These are phyloP conservation scores for Andrena flavipes DNA, from an alignment of 2,888 invertebrate species.

Conservation along the genomic window DNA sequence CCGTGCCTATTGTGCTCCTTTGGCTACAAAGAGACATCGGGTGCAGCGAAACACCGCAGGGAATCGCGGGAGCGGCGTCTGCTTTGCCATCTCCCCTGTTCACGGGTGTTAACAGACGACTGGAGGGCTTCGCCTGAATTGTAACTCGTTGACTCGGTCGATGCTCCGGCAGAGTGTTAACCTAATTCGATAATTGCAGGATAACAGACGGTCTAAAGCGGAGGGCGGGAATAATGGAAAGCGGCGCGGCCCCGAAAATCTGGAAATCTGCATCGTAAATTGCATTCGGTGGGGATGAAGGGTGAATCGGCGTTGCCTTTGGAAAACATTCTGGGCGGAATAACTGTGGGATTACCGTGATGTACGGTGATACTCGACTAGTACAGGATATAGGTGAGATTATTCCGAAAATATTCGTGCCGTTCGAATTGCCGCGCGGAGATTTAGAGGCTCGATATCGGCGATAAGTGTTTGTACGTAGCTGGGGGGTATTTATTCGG, in stretches of 20 bases:
- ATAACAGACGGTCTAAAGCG: not conserved
- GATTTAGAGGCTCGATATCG: constrained; percentile 1
- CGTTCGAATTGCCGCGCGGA: not conserved
- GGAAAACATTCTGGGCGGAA: constrained; percentile 11
- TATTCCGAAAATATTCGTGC: constrained; percentile 8
- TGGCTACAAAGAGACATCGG: constrained; percentile 9
- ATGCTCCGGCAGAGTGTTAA: not conserved
- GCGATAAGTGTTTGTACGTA: too few relatives aligned
- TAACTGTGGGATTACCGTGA: not conserved
- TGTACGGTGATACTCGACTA: not conserved
- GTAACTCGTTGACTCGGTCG: not conserved
- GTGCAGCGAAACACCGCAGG: not conserved
- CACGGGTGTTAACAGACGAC: constrained; percentile 5
- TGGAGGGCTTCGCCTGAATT: too few relatives aligned
- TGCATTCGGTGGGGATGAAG: not conserved
- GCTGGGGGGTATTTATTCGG: too few relatives aligned
- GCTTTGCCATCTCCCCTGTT: not conserved
- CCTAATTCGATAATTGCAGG: not conserved
- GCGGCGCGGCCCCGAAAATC: too few relatives aligned
- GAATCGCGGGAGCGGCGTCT: constrained; percentile 4
- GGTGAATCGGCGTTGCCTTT: not conserved
- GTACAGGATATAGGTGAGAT: constrained; percentile 1
- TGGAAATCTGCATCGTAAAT: not conserved
- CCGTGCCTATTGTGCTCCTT: constrained; percentile 15
- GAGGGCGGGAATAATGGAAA: not conserved